phyloP scores from a whole-genome alignment of 2,113 vertebrate species.

The Prinia subflava region DNA sequence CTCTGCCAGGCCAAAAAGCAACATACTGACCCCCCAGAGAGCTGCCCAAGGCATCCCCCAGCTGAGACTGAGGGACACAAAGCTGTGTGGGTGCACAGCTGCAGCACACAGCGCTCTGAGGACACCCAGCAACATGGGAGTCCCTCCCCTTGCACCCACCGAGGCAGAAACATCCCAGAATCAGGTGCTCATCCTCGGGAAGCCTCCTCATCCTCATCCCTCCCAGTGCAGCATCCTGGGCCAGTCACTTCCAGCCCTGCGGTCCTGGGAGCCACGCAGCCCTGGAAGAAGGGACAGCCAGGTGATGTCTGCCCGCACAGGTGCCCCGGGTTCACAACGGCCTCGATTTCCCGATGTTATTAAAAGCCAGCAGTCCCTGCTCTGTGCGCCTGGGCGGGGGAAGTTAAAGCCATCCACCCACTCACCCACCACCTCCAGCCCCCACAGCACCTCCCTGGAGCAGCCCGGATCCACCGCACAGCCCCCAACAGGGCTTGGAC shows the following conservation, averaged over 20 bases:
- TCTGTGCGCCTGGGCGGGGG: rapidly evolving
- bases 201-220: too few relatives aligned
- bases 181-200: too few relatives aligned
- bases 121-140: neutral
- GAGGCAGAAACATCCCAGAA: neutral
- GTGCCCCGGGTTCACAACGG: rapidly evolving
- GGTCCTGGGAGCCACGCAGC: neutral
- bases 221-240: rapidly evolving
- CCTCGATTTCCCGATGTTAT: rapidly evolving
- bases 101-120: neutral
- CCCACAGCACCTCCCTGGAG: rapidly evolving
- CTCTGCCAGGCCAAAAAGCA: neutral
- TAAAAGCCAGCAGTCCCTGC: neutral
- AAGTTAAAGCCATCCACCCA: neutral
- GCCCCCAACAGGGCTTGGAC: rapidly evolving
- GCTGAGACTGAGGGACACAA: neutral
- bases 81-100: neutral
- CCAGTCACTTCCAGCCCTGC: rapidly evolving
- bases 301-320: rapidly evolving
- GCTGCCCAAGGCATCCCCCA: neutral
- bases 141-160: too few relatives aligned
- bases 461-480: neutral
- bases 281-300: neutral
- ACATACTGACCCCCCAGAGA: rapidly evolving
- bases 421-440: rapidly evolving